Percentiles rank a stretch among this genome's conserved stretches.
Evolutionary conservation across 1,140 invertebrate species (phyloP).

Genomic region (Heterodera schachtii): DNA sequence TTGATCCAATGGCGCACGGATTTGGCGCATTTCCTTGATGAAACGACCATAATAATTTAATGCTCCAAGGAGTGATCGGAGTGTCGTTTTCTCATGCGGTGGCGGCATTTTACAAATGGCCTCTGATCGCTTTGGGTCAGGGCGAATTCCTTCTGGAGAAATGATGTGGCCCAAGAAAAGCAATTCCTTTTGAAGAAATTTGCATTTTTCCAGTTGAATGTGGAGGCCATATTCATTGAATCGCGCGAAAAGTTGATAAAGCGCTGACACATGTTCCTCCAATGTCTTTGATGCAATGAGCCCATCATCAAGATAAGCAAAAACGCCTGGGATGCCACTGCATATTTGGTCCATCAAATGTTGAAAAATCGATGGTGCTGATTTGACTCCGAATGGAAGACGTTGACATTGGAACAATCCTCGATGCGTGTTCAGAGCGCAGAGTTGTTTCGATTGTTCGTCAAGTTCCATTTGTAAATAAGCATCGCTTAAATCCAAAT

Average conservation of each 20-base stretch:
- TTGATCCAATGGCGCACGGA: conserved; percentile 45
- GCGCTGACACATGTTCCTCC: conserved; percentile 29
- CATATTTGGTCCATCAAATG: conserved; percentile 66
- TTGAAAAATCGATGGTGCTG: conserved; percentile 67
- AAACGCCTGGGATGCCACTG: conserved; percentile 37
- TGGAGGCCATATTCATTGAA: conserved; percentile 40
- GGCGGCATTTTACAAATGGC: conserved; percentile 45
- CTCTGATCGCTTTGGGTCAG: conserved; percentile 22
- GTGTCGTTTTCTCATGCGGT: conserved; percentile 19
- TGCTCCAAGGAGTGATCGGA: conserved; percentile 54
- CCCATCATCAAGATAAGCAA: conserved; percentile 15
- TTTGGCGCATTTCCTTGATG: conserved; percentile 37
- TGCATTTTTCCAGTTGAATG: conserved; percentile 8
- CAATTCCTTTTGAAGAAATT: too few species aligned
- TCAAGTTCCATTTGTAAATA: conserved; percentile 22
- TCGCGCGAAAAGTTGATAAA: conserved; percentile 32
- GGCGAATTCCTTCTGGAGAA: too few species aligned
- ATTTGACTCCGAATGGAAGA: conserved; percentile 68
- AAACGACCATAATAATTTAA: conserved; percentile 52
- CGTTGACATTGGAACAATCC: conserved; percentile 29
- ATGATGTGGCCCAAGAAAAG: too few species aligned
- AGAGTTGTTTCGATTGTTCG: conserved; percentile 38
- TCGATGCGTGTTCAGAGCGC: conserved; percentile 31
- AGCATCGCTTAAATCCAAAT: too few species aligned
- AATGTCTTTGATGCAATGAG: neutral